Conservation (phyloP, 2,888 invertebrate species). For the Caenorhabditis afra region DNA sequence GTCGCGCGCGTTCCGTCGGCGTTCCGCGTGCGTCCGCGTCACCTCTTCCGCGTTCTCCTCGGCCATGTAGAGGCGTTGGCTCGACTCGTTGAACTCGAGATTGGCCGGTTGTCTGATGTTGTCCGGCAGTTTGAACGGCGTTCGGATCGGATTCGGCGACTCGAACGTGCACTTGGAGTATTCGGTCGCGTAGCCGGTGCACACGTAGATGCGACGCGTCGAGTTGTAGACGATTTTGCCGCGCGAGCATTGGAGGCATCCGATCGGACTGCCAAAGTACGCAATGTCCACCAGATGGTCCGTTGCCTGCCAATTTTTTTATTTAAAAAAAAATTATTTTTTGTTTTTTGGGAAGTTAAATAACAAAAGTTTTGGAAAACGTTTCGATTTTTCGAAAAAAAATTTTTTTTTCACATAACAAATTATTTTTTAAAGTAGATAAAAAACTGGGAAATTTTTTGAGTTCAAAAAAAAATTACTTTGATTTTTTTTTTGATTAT, state of each 20-base stretch:
- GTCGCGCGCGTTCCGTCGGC: background rate
- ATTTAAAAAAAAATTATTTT: too few species aligned
- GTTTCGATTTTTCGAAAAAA: too few species aligned
- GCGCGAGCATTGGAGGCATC: constrained; percentile 87
- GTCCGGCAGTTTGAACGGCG: constrained; percentile 86
- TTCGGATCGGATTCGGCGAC: constrained; percentile 87
- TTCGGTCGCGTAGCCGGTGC: constrained; percentile 89
- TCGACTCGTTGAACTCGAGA: constrained; percentile 81
- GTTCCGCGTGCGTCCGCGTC: background rate
- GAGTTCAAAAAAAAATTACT: too few species aligned
- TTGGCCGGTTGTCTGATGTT: constrained; percentile 83
- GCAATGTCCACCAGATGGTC: constrained; percentile 90
- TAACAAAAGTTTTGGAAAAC: background rate
- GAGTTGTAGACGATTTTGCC: constrained; percentile 69
- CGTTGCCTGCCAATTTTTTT: constrained; percentile 84
- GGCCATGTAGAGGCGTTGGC: constrained; percentile 30
- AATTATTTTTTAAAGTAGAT: too few species aligned
- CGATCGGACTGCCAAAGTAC: constrained; percentile 89
- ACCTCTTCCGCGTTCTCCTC: constrained; percentile 37
- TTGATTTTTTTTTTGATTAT: too few species aligned
- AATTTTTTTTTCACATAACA: too few species aligned
- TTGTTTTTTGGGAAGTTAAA: too few species aligned
- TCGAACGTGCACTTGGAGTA: constrained; percentile 91
- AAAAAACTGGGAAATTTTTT: too few species aligned
- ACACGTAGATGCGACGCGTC: constrained; percentile 87